Base-by-base conservation (phyloP, 2,113 vertebrate genomes). In the Heliornis fulica region DNA sequence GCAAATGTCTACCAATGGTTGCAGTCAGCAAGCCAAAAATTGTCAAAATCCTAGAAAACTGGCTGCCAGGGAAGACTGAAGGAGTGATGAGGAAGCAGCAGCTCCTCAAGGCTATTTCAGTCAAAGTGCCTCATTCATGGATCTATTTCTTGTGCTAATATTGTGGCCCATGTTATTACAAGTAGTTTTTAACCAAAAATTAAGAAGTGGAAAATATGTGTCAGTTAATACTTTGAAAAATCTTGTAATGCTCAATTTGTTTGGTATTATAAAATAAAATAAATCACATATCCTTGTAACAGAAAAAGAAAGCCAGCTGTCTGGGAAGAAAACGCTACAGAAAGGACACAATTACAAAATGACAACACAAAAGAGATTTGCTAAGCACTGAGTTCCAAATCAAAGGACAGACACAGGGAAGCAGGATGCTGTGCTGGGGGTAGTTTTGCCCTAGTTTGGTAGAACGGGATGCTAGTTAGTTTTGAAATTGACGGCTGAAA, bases 101-200 rank as follows among this genome's bases (percentile, higher is more conserved):
- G 76, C 46, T 77, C 22, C 68, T 50, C 50, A 83, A 76, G 21
- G 20, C 26, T 32, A 50, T 65, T 83, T 70, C 51, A 66, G 63
- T n/a, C 0, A 20, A 79, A 53, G 21, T 2, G 1, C 12, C 50
- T 81, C 45, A 12, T 45, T 72, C 28, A 31, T 10, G 3, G 46
- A 34, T 60, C n/a, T 69, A 13, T 65, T 96, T 70, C 63, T 70
- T 53, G 34, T 41, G 31, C n/a, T 83, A 76, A 41, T 43, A 78
- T 43, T 0, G 0, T 6, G 10, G 31, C 14, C 36, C 16, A 18
- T 9, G 0, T 48, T 50, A 76, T 40, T 38, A 38, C 19, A 86
- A 41, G 21, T 11, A 66, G 7, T 20, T 89, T 72, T 77, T 29
- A 85, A 80, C 57, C 1, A 87, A 83, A 74, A 81, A 40, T 29